Evolutionary conservation across 2,113 vertebrate genomes (phyloP).

Genomic region (Leiothrix lutea): DNA sequence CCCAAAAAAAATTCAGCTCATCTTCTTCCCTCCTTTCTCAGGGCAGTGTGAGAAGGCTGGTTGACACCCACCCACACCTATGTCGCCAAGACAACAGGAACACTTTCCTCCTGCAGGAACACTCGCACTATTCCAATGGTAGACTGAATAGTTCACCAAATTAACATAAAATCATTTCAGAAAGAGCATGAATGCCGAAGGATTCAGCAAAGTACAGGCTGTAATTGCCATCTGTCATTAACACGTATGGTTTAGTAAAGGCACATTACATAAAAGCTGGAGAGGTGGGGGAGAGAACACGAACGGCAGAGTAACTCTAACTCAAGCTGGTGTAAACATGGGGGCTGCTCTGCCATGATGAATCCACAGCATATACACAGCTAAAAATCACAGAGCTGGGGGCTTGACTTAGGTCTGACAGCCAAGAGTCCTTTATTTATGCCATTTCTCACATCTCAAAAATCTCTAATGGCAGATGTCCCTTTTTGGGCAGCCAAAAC

Average conservation of each 20-base stretch:
- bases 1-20: not conserved
- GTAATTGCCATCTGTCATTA: conserved; percentile 60
- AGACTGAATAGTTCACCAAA: conserved; percentile 39
- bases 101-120: conserved; percentile 41
- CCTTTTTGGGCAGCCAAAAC: not conserved
- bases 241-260: conserved; percentile 33
- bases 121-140: not conserved
- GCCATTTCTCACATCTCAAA: not conserved
- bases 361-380: not conserved
- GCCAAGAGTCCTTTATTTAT: not conserved
- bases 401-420: not conserved
- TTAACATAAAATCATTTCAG: conserved; percentile 1
- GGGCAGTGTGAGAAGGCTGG: conserved; percentile 4
- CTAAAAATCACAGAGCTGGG: not conserved
- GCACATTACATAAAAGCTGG: conserved; percentile 8
- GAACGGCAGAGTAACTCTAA: not conserved
- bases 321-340: not conserved
- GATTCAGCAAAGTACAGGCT: conserved; percentile 35
- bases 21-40: not conserved
- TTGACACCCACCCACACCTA: conserved; percentile 53
- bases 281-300: conserved; percentile 14
- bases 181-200: conserved; percentile 18
- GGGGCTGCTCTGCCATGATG: not conserved
- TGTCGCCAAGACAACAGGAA: conserved; percentile 48
- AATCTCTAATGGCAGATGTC: not conserved